Base-by-base conservation (phyloP, 2,113 vertebrate species). In the Natator depressus region DNA sequence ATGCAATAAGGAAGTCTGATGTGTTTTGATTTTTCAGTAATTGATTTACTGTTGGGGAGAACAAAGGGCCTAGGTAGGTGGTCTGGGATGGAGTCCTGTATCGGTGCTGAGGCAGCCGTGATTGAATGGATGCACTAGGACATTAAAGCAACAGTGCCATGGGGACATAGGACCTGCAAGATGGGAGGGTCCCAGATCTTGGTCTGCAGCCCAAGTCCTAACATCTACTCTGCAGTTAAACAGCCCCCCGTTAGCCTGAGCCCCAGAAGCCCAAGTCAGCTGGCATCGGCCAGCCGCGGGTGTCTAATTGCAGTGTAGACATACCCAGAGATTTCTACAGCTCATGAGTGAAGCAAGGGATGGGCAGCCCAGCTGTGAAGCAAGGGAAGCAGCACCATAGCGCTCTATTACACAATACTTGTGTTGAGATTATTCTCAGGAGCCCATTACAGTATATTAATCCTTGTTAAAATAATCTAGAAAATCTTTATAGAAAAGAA, bases 401-500 rank as follows among this genome's bases (percentile, higher is more conserved):
- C 19, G 76, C 86, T 42, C 88, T 31, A 62, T 5, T 12, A 1
- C 8, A 12, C 75, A 49, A 72, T 6, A 12, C 47, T 76, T 80
- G 31, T 1, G 38, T 2, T 54, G 85, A 7, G 62, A 20, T 9
- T 72, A 72, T 25, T 47, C 75, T 47, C 75, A 78, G 46, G 46
- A 72, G 65, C 38, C 46, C 25, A 7, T 78, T n/a, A 24, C 6
- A 84, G 38, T 10, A 62, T 1, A 57, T 1, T 0, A 76, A 50
- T 1, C 25, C 57, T 57, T 42, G 25, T 84, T 89, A 80, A 87
- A n/a, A 22, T 79, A 78, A 46, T 57, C 72, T 50, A 0, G 1
- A 75, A 14, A 17, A 84, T 25, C 47, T 47, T 59, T 3, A 53
- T 29, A 53, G 38, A 72, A 38, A 22, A 24, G 1, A 3, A 82